Percentiles rank a stretch among this genome's conserved stretches.
Evolutionary conservation across 2,888 invertebrate species (phyloP).

Genomic region (Tetrapedia diversipes): DNA sequence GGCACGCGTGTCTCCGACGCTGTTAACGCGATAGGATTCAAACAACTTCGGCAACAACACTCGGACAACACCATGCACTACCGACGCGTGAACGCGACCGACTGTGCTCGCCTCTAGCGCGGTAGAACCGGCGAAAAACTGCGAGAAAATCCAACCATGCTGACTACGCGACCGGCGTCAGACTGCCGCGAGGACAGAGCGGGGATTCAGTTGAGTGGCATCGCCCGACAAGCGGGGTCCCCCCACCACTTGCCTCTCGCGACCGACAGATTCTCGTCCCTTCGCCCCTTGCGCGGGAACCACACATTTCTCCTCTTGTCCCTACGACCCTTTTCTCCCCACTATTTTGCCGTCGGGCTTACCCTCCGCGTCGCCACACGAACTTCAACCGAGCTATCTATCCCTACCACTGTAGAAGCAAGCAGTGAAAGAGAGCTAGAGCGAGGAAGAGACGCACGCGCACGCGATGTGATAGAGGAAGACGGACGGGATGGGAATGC

Average conservation of each 20-base stretch:
- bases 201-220: slow-evolving; percentile 72
- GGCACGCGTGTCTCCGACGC: slow-evolving; percentile 7
- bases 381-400: slow-evolving; percentile 18
- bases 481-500: slow-evolving; percentile 47
- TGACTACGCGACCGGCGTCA: slow-evolving; percentile 81
- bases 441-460: slow-evolving; percentile 23
- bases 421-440: slow-evolving; percentile 41
- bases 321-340: slow-evolving; percentile 50
- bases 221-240: slow-evolving; percentile 65
- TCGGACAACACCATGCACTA: slow-evolving; percentile 27
- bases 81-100: slow-evolving; percentile 16
- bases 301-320: slow-evolving; percentile 29
- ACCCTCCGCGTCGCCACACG: slow-evolving; percentile 21
- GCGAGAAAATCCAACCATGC: slow-evolving; percentile 72
- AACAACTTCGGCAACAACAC: slow-evolving; percentile 3
- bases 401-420: slow-evolving; percentile 27
- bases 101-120: slow-evolving; percentile 37
- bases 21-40: not conserved
- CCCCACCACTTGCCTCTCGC: slow-evolving; percentile 20
- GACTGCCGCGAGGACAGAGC: slow-evolving; percentile 76
- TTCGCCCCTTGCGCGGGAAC: not conserved
- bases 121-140: slow-evolving; percentile 65
- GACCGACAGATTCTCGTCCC: slow-evolving; percentile 2
- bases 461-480: not conserved
- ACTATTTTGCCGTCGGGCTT: not conserved